phyloP scores from a whole-genome alignment of 2,888 invertebrate genomes.

The Amphipyra tragopoginis region DNA sequence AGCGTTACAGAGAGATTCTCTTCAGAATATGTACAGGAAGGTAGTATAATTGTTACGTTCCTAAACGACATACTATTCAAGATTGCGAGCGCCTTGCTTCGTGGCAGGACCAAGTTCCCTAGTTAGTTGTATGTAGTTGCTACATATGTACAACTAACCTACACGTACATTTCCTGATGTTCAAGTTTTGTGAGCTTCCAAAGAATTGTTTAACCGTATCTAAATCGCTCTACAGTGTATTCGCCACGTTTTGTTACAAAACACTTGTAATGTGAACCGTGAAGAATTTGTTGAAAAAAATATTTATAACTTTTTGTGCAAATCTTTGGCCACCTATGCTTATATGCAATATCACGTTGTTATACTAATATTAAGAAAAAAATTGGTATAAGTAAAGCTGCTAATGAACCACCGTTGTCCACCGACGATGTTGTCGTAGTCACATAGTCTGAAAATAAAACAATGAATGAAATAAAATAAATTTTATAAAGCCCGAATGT shows the following conservation, averaged over 20 bases:
- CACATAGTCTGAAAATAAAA: constrained; percentile 54
- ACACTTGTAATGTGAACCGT: constrained; percentile 62
- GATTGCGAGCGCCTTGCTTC: constrained; percentile 42
- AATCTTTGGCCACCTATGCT: constrained; percentile 38
- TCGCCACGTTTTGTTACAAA: constrained; percentile 64
- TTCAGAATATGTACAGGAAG: constrained; percentile 17
- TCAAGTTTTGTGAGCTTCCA: constrained; percentile 58
- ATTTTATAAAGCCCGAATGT: too few relatives aligned
- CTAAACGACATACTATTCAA: constrained; percentile 47
- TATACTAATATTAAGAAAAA: constrained; percentile 52
- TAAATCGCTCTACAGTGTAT: constrained; percentile 58
- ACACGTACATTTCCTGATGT: constrained; percentile 51
- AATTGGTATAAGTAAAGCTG: constrained; percentile 51
- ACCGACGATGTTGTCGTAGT: constrained; percentile 41
- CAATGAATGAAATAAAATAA: neutral
- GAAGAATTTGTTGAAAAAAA: constrained; percentile 55
- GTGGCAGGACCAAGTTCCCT: constrained; percentile 50
- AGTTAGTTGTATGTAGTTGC: constrained; percentile 37
- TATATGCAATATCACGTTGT: constrained; percentile 19
- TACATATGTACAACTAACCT: constrained; percentile 39
- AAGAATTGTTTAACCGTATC: constrained; percentile 64
- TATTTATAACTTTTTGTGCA: constrained; percentile 30
- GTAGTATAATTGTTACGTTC: constrained; percentile 42
- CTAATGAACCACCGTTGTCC: constrained; percentile 41
- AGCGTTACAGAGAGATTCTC: constrained; percentile 14